These are phyloP conservation scores for silkworm (Bombyx mori) DNA, from an alignment of 1,140 invertebrate genomes.

Conservation along the genomic window ASM3026992v2 NC_085114.1:5913001-5913500, in stretches of 20 bases:
- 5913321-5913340: constrained; percentile 50
- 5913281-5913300: constrained; percentile 44
- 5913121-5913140: constrained; percentile 50
- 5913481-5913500: not conserved
- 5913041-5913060: too few species aligned
- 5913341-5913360: constrained; percentile 56
- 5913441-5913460: not conserved
- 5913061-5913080: too few species aligned
- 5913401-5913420: not conserved
- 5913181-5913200: constrained; percentile 85
- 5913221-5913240: constrained; percentile 90
- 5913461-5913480: not conserved
- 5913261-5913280: constrained; percentile 68
- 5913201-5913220: constrained; percentile 89
- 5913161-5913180: constrained; percentile 92
- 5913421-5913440: not conserved
- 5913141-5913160: constrained; percentile 90
- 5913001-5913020: too few species aligned
- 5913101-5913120: too few species aligned
- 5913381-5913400: not conserved
- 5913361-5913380: constrained; percentile 35
- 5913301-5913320: constrained; percentile 33
- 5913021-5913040: too few species aligned
- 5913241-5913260: constrained; percentile 89
- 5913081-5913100: too few species aligned